These are phyloP conservation scores for Hippoglossus stenolepis DNA, from an alignment of 2,113 vertebrate genomes.

Conservation along the genomic window DNA sequence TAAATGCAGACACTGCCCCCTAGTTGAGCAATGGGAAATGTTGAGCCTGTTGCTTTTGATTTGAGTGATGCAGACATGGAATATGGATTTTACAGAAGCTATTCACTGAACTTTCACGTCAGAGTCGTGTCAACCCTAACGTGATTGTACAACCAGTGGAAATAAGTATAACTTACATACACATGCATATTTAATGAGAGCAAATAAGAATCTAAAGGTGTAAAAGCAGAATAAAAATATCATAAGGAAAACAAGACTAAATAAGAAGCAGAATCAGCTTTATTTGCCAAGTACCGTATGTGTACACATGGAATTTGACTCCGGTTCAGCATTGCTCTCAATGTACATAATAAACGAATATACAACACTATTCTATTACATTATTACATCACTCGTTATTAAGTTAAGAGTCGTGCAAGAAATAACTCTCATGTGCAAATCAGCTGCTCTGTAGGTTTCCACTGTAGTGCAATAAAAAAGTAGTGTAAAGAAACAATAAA, in stretches of 20 bases:
- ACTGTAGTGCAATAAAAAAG: too few species aligned
- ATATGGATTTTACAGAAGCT: background rate
- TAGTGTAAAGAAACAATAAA: too few species aligned
- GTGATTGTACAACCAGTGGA: background rate
- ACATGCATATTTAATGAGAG: background rate
- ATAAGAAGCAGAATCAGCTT: too few species aligned
- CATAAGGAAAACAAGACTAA: background rate
- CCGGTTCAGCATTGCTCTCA: too few species aligned
- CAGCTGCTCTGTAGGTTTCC: too few species aligned
- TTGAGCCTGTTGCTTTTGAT: background rate
- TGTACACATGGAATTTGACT: too few species aligned
- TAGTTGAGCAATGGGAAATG: slow-evolving; percentile 19
- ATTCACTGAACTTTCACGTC: background rate
- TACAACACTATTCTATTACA: too few species aligned
- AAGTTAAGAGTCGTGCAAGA: too few species aligned
- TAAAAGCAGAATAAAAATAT: background rate
- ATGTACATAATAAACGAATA: too few species aligned
- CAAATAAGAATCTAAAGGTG: background rate
- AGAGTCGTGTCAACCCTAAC: background rate
- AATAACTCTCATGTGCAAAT: too few species aligned
- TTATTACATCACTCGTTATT: too few species aligned
- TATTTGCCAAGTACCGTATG: too few species aligned
- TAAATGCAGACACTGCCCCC: slow-evolving; percentile 35
- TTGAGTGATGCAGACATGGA: background rate
- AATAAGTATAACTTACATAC: background rate